phyloP scores from a whole-genome alignment of 2,113 vertebrate species.

The Micronisus gabar region DNA sequence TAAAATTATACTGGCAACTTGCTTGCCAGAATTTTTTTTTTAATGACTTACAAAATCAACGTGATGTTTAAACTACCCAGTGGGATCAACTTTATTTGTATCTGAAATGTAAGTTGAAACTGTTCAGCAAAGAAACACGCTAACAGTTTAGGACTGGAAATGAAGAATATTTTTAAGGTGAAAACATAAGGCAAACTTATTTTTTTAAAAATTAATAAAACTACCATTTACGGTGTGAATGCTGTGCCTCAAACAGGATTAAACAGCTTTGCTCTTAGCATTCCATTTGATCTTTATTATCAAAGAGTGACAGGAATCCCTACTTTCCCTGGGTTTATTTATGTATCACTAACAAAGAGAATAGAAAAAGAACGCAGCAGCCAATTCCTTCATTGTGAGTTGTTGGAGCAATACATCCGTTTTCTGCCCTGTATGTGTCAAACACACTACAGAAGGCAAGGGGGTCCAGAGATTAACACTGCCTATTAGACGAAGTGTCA shows the following conservation, averaged over 20 bases:
- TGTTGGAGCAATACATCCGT: background rate
- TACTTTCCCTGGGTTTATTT: background rate
- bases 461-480: background rate
- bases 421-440: background rate
- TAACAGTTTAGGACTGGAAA: background rate
- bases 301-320: background rate
- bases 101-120: background rate
- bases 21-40: background rate
- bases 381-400: background rate
- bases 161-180: background rate
- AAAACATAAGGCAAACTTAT: background rate
- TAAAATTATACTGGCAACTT: constrained; percentile 18
- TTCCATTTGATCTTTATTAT: background rate
- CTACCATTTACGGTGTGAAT: background rate
- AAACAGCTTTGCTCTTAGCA: background rate
- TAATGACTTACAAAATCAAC: constrained; percentile 13
- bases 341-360: background rate
- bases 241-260: background rate
- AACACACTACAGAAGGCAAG: background rate
- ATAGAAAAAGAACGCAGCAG: background rate
- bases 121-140: background rate
- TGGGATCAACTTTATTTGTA: background rate
- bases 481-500: background rate
- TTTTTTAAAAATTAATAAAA: background rate
- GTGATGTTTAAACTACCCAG: background rate